These are phyloP conservation scores for Metellina segmentata DNA, from an alignment of 2,888 invertebrate species.

Conservation along the genomic window DNA sequence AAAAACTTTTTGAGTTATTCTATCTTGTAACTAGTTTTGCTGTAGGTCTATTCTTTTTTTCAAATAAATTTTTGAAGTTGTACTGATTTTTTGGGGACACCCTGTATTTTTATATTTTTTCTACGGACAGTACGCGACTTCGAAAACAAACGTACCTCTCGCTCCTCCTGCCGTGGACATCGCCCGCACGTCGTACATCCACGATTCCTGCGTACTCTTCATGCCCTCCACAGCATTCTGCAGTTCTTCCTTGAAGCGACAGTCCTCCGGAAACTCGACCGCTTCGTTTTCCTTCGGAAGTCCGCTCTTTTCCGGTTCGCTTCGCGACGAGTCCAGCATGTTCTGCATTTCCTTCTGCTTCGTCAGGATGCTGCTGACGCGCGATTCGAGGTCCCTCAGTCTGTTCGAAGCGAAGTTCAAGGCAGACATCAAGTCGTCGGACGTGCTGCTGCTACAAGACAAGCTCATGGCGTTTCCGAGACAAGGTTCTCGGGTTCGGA, in stretches of 20 bases:
- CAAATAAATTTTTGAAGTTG: too few species aligned
- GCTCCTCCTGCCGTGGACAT: background rate
- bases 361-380: background rate
- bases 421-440: background rate
- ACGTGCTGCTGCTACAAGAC: too few species aligned
- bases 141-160: slow-evolving; percentile 6
- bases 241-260: slow-evolving; percentile 16
- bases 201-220: slow-evolving; percentile 19
- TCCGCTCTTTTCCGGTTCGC: background rate
- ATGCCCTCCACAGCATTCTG: slow-evolving; percentile 4
- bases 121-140: background rate
- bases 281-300: background rate
- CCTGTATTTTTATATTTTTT: too few species aligned
- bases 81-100: too few species aligned
- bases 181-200: slow-evolving; percentile 5
- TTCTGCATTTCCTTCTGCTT: slow-evolving; percentile 32
- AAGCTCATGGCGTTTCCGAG: too few species aligned
- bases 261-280: slow-evolving; percentile 35
- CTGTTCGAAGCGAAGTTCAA: background rate
- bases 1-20: too few species aligned
- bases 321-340: background rate
- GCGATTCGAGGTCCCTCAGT: slow-evolving; percentile 35
- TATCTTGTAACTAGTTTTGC: too few species aligned
- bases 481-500: too few species aligned
- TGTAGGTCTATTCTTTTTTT: too few species aligned